phyloP scores from a whole-genome alignment of 2,888 invertebrate species.

The Brachyptera risi region DNA sequence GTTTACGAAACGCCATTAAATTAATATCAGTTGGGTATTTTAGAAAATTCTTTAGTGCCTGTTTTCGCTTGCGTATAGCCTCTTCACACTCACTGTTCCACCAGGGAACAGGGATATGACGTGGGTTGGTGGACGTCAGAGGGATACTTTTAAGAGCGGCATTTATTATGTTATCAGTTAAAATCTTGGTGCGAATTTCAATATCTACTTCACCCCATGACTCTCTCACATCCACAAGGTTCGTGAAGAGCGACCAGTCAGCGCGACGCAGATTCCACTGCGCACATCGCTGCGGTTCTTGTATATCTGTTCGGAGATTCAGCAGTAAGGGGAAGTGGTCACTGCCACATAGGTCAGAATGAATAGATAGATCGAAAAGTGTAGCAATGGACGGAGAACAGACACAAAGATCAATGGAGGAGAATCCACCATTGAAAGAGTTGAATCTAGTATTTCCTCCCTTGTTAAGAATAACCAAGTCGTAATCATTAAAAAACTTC shows the following conservation, averaged over 20 bases:
- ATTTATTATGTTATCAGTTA: neutral
- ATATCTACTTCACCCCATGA: neutral
- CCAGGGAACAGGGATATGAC: neutral
- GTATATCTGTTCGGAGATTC: neutral
- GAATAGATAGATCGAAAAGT: neutral
- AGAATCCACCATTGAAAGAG: neutral
- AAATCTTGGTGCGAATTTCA: neutral
- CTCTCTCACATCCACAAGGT: neutral
- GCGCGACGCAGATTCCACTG: neutral
- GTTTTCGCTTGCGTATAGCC: neutral
- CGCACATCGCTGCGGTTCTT: neutral
- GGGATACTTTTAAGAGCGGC: neutral
- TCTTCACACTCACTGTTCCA: neutral
- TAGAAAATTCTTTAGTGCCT: neutral
- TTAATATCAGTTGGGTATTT: neutral
- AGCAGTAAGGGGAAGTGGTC: constrained; percentile 20
- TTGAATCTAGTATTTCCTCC: neutral
- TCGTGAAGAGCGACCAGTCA: neutral
- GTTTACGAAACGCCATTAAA: neutral
- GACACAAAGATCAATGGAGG: neutral
- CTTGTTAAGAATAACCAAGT: constrained; percentile 19
- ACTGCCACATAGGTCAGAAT: constrained; percentile 19
- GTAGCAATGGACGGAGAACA: neutral
- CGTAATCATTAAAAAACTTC: constrained; percentile 20
- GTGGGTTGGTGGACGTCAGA: neutral